Evolutionary conservation across 1,140 invertebrate species (phyloP), one percentile per base, ranked within the genome.

Genomic region (Psilanteris sp.): DNA sequence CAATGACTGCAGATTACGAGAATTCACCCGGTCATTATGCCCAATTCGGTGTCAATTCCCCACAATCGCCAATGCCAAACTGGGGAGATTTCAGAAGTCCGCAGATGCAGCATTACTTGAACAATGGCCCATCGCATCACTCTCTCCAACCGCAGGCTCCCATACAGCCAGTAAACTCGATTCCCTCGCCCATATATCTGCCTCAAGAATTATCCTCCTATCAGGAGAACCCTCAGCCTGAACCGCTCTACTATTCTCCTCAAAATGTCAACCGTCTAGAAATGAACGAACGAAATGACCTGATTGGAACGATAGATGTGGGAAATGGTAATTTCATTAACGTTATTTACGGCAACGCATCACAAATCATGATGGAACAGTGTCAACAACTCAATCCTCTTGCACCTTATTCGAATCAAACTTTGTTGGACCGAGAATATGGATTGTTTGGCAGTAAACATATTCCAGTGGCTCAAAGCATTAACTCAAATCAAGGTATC

Each of bases 1-100:
- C 91, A 44, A 91, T 92, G 88, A 91, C 91, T 11, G 89, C 91
- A 16, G 91, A 91, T 76, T 87, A 90, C 20, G 89, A 91, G 68
- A 90, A 81, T 81, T 86, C 88, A 13, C 89, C 90, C 46, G 91
- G 90, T 15, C 90, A 90, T 74, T 92, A 91, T 67, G 88, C 89
- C 8, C 90, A 90, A 20, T 88, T 91, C 41, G 89, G 89, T 8
- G 87, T 89, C 48, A 83, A 88, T 11, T 84, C 87, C 4, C 86
- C 85, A 52, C 84, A 87, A 68, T 29, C 81, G 3, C 67, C 80
- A 1, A 66, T 86, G 10, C 81, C 77, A 43, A 83, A 75, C 48
- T 89, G 88, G 88, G 68, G 81, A 3, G 83, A 88, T 29, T 88
- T 87, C 34, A 15, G 79, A 8, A 61, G 52, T 15, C 75, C 74